Conservation (phyloP, 2,888 invertebrate genomes). For the Copidosoma aretas region DNA sequence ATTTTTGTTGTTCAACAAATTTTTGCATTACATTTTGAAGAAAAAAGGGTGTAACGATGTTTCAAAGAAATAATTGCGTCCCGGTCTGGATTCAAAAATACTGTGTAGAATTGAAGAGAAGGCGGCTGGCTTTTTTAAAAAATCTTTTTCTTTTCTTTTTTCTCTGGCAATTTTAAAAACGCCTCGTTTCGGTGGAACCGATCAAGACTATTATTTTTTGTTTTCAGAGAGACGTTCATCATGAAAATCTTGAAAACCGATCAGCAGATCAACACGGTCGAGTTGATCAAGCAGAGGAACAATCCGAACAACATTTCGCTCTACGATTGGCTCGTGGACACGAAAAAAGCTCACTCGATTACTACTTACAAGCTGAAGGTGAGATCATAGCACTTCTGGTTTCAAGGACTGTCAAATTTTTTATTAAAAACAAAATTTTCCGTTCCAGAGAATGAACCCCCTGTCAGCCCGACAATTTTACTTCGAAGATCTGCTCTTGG, state of each 20-base stretch:
- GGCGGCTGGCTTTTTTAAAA: too few relatives aligned
- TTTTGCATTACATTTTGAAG: too few relatives aligned
- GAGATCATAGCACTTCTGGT: neutral
- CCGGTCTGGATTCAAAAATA: too few relatives aligned
- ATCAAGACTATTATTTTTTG: too few relatives aligned
- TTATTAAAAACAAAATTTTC: neutral
- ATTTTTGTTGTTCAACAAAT: too few relatives aligned
- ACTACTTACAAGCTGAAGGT: conserved; percentile 29
- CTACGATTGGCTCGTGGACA: conserved; percentile 25
- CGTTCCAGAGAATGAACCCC: conserved; percentile 47
- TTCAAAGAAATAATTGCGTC: too few relatives aligned
- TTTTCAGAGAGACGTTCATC: conserved; percentile 8
- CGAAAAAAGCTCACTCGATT: conserved; percentile 13
- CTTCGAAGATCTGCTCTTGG: conserved; percentile 57
- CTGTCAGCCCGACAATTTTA: conserved; percentile 50
- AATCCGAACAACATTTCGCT: conserved; percentile 5
- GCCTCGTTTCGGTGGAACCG: too few relatives aligned
- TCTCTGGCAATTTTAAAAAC: too few relatives aligned
- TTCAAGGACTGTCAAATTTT: neutral
- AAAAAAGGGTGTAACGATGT: neutral
- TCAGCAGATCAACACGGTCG: neutral
- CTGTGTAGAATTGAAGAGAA: neutral
- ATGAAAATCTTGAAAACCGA: conserved; percentile 17
- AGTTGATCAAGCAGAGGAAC: conserved; percentile 5
- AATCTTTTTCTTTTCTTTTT: too few relatives aligned